phyloP scores from a whole-genome alignment of 2,888 invertebrate genomes.

The Synergus laeviventris region DNA sequence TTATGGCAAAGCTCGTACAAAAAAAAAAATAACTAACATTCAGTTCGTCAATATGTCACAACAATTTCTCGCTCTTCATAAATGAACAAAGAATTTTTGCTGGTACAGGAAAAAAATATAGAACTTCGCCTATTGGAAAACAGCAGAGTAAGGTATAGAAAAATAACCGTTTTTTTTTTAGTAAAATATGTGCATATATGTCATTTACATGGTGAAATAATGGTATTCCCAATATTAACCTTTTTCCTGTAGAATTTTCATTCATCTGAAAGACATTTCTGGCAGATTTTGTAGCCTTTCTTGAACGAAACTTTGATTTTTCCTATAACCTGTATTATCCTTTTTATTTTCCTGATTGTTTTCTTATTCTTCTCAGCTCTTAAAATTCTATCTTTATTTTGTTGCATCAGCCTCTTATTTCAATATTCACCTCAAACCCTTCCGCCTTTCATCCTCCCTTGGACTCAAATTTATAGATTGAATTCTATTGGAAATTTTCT shows the following conservation, averaged over 20 bases:
- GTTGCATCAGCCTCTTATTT: neutral
- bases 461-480: neutral
- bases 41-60: slow-evolving; percentile 10
- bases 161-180: neutral
- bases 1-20: neutral
- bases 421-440: neutral
- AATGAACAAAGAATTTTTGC: neutral
- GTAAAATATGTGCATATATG: neutral
- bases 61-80: neutral
- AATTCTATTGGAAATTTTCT: neutral
- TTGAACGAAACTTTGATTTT: neutral
- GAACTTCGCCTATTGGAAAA: neutral
- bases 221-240: neutral
- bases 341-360: neutral
- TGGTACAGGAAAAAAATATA: neutral
- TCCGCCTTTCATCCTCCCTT: neutral
- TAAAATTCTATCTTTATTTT: neutral
- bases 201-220: neutral
- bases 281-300: neutral
- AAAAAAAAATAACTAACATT: slow-evolving; percentile 15
- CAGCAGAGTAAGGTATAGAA: neutral
- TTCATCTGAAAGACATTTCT: neutral
- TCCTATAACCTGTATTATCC: neutral
- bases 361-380: neutral
- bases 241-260: neutral